Base-by-base conservation (phyloP, 2,797 vertebrate genomes). In the Melanotaenia pygmaea region DNA sequence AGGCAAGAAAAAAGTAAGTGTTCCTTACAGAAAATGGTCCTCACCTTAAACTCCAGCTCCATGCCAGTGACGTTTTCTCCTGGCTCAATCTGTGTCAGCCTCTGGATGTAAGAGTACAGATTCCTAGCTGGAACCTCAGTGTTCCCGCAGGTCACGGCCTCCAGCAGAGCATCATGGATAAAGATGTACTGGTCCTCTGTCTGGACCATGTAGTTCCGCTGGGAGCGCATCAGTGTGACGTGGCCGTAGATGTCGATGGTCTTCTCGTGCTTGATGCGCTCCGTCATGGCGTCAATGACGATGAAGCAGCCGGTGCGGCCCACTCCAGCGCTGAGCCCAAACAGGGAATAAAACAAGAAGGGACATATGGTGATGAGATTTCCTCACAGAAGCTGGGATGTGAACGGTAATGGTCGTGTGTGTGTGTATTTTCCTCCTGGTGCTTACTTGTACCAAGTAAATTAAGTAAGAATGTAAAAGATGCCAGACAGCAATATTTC, bases 171-270 rank as follows among this genome's bases (percentile, higher is more conserved):
- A 68, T 99, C 98, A 0, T 99, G 97, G 88, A 99, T 99, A 92
- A 99, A 99, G 91, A 98, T 95, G 90, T 99, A 99, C 88, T 99
- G 98, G 94, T 99, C 98, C 92, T 99, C 98, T 13, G 98, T 99
- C 87, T 99, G 98, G 87, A 99, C 98, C 98, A 99, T 99, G 93
- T 99, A 99, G 95, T 99, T 99, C 91, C 98, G 95, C 94, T 99
- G 97, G 22, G 98, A 97, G 92, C 98, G 96, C 97, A 99, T 99
- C 91, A 99, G 94, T 40, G 98, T 99, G 92, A 98, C 98, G 61
- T 99, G 98, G 82, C 98, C 97, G 85, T 99, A 99, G 93, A 98
- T 96, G 94, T 99, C 98, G 78, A 98, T 90, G 89, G 96, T 95
- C 94, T 99, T 99, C 94, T 99, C 98, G 70, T 99, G 97, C 89